Base-by-base conservation (phyloP, 2,888 invertebrate genomes). In the Eristalis arbustorum region DNA sequence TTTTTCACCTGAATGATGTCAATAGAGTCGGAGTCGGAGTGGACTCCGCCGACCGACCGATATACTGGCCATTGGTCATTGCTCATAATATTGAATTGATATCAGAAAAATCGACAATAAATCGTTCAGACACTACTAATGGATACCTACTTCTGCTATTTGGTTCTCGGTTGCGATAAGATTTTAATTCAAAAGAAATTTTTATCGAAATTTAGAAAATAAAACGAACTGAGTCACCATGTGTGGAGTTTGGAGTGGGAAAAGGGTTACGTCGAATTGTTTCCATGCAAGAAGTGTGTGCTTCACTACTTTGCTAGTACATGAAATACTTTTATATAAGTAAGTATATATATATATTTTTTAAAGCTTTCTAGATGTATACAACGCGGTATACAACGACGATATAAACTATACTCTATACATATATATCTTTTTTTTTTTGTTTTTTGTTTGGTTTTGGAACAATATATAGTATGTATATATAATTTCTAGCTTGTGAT, bases 331-430 rank as follows among this genome's bases (percentile, higher is more conserved):
- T 57, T 56, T 40, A 64, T 61, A 37, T 59, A 13, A 22, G 14
- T 68, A 49, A 10, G 25, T 22, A 25, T 4, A 10, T 68, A 31
- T 71, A 62, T 63, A 31, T 31, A 31, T 66, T 13, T 49, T 28
- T 75, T 81, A 75, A 81, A 81, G 81, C 81, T 81, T 75, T 74
- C 81, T 81, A 75, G 64, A 14, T 75, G 69, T 59, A 64, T n/a
- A 68, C 73, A 67, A 63, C 64, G 66, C 18, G 34, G 74, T 28
- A 74, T 64, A 82, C 61, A 61, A 75, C 62, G 49, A 49, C 49
- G 76, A 76, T 64, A 77, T 62, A 76, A 62, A 64, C 71, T 76
- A 68, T 82, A 61, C 23, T 75, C 61, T 75, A 66, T 71, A 69
- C 28, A 73, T 73, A 25, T 42, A 81, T 37, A 66, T 28, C 25